These are phyloP conservation scores for Rhynchophorus ferrugineus DNA, from an alignment of 1,140 invertebrate genomes.

Conservation along the genomic window DNA sequence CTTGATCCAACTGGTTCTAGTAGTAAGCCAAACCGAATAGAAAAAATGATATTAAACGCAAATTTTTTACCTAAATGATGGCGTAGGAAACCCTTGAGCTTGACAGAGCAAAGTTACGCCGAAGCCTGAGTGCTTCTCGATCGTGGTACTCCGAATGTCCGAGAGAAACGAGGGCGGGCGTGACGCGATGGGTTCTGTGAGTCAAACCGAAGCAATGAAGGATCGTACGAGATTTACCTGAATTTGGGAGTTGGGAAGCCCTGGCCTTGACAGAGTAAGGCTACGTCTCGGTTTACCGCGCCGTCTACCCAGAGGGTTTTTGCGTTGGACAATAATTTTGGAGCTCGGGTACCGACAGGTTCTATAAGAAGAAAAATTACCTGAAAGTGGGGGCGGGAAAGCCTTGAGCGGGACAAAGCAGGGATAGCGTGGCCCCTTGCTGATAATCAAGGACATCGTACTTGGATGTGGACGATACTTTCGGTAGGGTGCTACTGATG, in stretches of 20 bases:
- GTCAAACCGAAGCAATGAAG: slow-evolving; percentile 4
- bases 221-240: slow-evolving; percentile 38
- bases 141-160: slow-evolving; percentile 44
- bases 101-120: slow-evolving; percentile 60
- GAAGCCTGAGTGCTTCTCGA: slow-evolving; percentile 27
- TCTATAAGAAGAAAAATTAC: slow-evolving; percentile 51
- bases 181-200: slow-evolving; percentile 50
- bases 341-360: slow-evolving; percentile 61
- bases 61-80: slow-evolving; percentile 26
- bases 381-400: slow-evolving; percentile 61
- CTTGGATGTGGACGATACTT: slow-evolving; percentile 45
- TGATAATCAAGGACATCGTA: slow-evolving; percentile 34
- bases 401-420: slow-evolving; percentile 58
- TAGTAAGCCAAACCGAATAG: slow-evolving; percentile 8
- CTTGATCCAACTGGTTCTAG: slow-evolving; percentile 49
- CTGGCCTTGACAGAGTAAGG: slow-evolving; percentile 59
- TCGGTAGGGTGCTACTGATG: slow-evolving; percentile 61
- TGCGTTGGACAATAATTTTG: slow-evolving; percentile 55
- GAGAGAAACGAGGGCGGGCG: slow-evolving; percentile 42
- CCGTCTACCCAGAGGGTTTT: slow-evolving; percentile 50
- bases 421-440: slow-evolving; percentile 33
- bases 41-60: background rate
- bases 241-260: slow-evolving; percentile 47
- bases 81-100: slow-evolving; percentile 69
- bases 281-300: slow-evolving; percentile 40